Base-by-base conservation (phyloP, 2,797 vertebrate genomes). In the Enoplosus armatus region DNA sequence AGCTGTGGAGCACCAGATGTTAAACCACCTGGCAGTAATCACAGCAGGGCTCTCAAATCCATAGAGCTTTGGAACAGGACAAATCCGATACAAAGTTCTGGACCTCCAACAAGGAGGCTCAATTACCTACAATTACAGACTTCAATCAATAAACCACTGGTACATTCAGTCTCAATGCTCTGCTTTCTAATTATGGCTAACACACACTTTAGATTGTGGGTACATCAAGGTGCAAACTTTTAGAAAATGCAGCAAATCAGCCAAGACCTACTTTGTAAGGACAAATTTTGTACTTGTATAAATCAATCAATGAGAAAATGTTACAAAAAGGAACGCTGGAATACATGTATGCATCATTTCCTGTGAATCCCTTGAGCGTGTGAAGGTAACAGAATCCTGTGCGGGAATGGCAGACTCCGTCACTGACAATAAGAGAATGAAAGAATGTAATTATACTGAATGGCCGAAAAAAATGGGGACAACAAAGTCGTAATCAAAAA, bases 1-100 rank as follows among this genome's bases (percentile, higher is more conserved):
- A 85, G 84, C 73, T 73, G 71, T 59, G 67, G 54, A 76, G 78
- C 9, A 45, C 79, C 94, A 96, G 94, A 95, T 95, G 95, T 94
- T 85, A 63, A 77, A 69, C 20, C 92, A 93, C 79, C 90, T 93
- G 92, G 90, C 75, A 78, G 72, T 69, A 47, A 88, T 82, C 77
- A 77, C 85, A 85, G 85, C 84, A 45, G 80, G 75, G 41, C 47
- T 70, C 51, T 39, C 26, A 20, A 50, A 85, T 66, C 71, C 15
- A 48, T 9, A 9, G 67, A 75, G 39, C 55, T 53, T 27, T 29
- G 62, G 77, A 50, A 67, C 29, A 61, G 51, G 48, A 64, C 16
- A 55, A 75, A 80, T 76, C 70, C 68, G 58, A 85, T 31, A 20
- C 26, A 51, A 75, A 56, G 68, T 53, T 75, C 75, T 84, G 70